Evolutionary conservation across 2,113 vertebrate species (phyloP).

Genomic region (Amphiprion ocellaris): DNA sequence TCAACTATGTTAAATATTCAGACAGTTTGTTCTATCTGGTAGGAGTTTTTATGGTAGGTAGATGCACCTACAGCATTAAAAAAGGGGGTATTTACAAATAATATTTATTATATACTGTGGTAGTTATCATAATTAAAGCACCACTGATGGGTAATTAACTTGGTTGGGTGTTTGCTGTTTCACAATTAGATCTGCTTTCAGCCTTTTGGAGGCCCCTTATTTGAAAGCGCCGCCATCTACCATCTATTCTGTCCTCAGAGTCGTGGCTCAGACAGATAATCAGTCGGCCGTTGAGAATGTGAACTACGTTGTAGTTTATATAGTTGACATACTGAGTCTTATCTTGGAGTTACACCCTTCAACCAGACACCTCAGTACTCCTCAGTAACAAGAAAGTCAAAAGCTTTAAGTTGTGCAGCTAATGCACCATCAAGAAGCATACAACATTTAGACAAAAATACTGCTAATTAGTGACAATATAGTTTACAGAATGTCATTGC

Average conservation of each 20-base stretch:
- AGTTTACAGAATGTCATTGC: background rate
- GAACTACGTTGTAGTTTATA: slow-evolving; percentile 35
- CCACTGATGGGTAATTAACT: background rate
- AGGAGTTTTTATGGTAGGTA: background rate
- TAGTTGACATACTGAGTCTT: slow-evolving; percentile 51
- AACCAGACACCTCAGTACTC: slow-evolving; percentile 18
- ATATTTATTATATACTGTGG: background rate
- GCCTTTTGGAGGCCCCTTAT: background rate
- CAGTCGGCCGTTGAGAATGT: slow-evolving; percentile 45
- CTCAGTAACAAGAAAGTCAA: background rate
- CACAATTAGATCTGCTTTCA: background rate
- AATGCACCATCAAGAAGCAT: background rate
- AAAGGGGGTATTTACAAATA: background rate
- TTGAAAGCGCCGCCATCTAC: slow-evolving; percentile 21
- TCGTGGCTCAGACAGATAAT: slow-evolving; percentile 55
- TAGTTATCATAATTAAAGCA: background rate
- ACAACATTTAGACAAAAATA: background rate
- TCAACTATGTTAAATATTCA: no score
- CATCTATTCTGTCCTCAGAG: background rate
- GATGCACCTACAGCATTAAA: background rate
- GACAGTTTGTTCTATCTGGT: background rate
- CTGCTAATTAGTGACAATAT: background rate
- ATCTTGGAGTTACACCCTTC: slow-evolving; percentile 79
- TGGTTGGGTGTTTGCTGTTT: background rate
- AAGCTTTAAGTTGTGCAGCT: background rate